Percentiles rank a stretch among this genome's conserved stretches.
Conservation (phyloP, 2,113 vertebrate species). For the Syrmaticus mikado region DNA sequence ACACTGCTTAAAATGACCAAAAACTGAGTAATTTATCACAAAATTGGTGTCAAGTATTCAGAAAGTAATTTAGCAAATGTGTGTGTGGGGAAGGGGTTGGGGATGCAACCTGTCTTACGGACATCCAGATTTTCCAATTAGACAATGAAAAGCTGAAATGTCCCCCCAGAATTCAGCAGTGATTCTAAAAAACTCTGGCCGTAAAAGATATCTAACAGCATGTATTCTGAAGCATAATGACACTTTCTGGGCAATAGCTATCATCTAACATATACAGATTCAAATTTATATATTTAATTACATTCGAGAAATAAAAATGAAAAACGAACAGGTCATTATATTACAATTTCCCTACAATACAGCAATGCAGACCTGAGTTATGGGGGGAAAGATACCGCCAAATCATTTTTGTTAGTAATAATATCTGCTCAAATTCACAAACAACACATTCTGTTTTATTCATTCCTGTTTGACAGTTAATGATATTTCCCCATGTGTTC, state of each 20-base stretch:
- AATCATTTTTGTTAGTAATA: constrained; percentile 20
- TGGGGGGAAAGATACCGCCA: constrained; percentile 19
- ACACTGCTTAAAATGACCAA: not conserved
- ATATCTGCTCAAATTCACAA: constrained; percentile 28
- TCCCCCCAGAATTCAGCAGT: not conserved
- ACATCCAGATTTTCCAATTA: not conserved
- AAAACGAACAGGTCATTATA: constrained; percentile 17
- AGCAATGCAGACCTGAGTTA: not conserved
- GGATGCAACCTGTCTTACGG: not conserved
- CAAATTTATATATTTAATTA: not conserved
- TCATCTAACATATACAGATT: not conserved
- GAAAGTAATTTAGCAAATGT: not conserved
- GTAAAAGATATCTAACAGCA: not conserved
- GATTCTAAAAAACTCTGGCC: not conserved
- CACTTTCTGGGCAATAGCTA: not conserved
- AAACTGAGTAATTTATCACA: not conserved
- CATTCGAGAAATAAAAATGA: constrained; percentile 20
- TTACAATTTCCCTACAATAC: not conserved
- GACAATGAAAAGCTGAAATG: not conserved
- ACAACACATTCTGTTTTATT: constrained; percentile 28
- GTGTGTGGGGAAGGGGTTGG: not conserved
- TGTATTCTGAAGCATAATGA: not conserved
- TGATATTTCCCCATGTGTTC: constrained; percentile 8
- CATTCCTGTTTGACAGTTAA: constrained; percentile 16
- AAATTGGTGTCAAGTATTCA: not conserved